Conservation (phyloP, 2,797 vertebrate species). For the Micrastur ruficollis region DNA sequence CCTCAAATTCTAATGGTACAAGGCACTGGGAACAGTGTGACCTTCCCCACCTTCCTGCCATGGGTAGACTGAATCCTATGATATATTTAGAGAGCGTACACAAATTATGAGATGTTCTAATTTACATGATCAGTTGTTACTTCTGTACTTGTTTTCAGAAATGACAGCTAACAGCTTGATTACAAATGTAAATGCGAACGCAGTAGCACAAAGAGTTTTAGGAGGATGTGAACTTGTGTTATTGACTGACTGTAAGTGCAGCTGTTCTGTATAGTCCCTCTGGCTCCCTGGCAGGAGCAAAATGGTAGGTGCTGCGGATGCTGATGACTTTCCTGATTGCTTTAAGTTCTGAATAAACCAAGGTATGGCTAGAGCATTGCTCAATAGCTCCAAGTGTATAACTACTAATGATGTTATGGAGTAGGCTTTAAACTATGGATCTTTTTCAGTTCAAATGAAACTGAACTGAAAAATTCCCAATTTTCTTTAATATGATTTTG, state of each 20-base stretch:
- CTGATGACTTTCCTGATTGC: background rate
- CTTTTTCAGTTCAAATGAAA: background rate
- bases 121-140: background rate
- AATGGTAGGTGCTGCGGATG: background rate
- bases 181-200: background rate
- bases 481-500: background rate
- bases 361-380: background rate
- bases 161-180: background rate
- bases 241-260: background rate
- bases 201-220: background rate
- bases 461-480: background rate
- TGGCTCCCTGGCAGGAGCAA: background rate
- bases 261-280: background rate
- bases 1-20: background rate
- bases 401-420: background rate
- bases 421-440: background rate
- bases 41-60: background rate
- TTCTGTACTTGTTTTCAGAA: background rate
- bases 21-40: background rate
- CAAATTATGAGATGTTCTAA: background rate
- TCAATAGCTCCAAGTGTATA: background rate
- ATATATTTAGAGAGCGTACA: background rate
- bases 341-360: background rate
- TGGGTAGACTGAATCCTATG: background rate
- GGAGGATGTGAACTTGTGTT: background rate